These are phyloP conservation scores for Rhyacichthys aspro DNA, from an alignment of 2,797 vertebrate genomes.

Conservation along the genomic window DNA sequence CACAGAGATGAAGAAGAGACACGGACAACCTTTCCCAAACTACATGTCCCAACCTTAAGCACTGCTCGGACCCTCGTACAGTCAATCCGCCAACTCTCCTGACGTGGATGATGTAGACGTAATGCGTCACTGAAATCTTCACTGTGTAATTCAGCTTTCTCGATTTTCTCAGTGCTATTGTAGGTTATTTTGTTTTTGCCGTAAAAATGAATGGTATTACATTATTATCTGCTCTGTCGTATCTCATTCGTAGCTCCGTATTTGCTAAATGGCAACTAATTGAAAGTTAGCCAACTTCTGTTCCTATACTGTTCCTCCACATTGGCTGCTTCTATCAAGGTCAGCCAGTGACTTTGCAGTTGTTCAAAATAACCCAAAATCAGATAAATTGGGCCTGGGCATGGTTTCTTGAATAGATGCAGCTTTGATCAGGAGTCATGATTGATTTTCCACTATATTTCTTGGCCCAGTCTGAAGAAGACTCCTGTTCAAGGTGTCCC, in stretches of 20 bases:
- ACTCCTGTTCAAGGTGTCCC: conserved; percentile 52
- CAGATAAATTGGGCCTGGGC: conserved; percentile 28
- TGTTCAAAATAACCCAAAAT: conserved; percentile 47
- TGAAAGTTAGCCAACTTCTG: conserved; percentile 71
- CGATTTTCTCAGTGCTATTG: conserved; percentile 5
- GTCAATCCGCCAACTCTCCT: conserved; percentile 27
- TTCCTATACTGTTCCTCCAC: conserved; percentile 25
- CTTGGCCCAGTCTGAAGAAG: conserved; percentile 22
- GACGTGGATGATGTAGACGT: conserved; percentile 44
- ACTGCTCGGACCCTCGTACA: conserved; percentile 20
- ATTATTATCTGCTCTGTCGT: background rate
- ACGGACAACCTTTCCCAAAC: background rate
- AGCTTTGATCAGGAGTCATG: conserved; percentile 38
- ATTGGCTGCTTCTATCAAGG: conserved; percentile 69
- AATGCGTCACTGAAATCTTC: conserved; percentile 68
- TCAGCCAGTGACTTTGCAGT: conserved; percentile 81
- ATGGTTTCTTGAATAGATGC: conserved; percentile 20
- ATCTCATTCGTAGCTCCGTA: background rate
- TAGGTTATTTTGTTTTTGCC: background rate
- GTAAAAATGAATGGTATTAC: background rate
- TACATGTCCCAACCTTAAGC: conserved; percentile 16
- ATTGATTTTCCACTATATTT: conserved; percentile 50
- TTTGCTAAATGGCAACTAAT: conserved; percentile 30
- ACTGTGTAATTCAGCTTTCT: conserved; percentile 21
- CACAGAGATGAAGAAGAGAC: conserved; percentile 5